Conservation (phyloP, 1,140 invertebrate species). For the Leptinotarsa defecta region DNA sequence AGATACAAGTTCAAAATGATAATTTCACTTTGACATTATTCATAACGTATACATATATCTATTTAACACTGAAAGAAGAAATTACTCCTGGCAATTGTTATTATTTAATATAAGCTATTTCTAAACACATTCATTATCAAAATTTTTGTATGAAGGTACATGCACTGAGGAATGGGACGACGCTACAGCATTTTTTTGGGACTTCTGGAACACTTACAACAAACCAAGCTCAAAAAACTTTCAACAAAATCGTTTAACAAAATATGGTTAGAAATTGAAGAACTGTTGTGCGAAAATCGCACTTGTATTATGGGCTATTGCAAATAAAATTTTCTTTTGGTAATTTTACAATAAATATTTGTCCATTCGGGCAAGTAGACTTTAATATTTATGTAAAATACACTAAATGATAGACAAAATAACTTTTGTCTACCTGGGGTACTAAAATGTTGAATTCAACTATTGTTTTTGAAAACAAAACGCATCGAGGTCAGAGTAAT, state of each 20-base stretch:
- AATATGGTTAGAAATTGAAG: conserved; percentile 43
- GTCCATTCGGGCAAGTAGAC: conserved; percentile 56
- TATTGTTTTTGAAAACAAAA: conserved; percentile 29
- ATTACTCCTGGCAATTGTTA: no score
- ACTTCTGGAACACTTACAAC: conserved; percentile 10
- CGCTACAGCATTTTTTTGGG: conserved; percentile 36
- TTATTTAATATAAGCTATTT: no score
- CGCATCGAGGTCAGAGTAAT: conserved; percentile 6
- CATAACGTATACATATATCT: no score
- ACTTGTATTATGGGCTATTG: conserved; percentile 49
- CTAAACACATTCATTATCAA: no score
- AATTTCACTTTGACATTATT: no score
- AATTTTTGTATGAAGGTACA: background rate
- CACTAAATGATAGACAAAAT: conserved; percentile 37
- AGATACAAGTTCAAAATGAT: no score
- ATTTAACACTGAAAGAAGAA: no score
- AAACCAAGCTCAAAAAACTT: conserved; percentile 28
- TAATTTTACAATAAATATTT: conserved; percentile 58
- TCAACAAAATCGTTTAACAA: conserved; percentile 34
- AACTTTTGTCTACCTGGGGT: conserved; percentile 28
- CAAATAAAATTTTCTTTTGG: conserved; percentile 50
- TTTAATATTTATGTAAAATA: conserved; percentile 57
- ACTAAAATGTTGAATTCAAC: conserved; percentile 47
- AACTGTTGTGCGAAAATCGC: conserved; percentile 34
- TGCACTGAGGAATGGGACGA: background rate